Evolutionary conservation across 2,113 vertebrate genomes (phyloP).

Genomic region (Pterocles burchelli): DNA sequence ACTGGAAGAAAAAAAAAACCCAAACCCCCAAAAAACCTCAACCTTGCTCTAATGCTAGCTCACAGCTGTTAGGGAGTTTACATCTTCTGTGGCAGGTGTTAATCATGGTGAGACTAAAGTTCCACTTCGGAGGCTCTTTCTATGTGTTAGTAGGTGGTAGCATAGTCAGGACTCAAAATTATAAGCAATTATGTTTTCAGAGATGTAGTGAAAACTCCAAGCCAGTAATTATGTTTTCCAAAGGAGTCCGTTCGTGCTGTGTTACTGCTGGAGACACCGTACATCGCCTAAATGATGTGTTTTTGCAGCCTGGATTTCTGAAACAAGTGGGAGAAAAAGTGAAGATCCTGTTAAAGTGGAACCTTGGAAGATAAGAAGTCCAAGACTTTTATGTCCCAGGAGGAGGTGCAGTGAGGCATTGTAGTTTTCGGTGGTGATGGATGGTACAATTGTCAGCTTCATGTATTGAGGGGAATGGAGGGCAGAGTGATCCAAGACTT

Average conservation of each 20-base stretch:
- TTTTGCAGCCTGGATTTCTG: neutral
- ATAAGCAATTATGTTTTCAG: slow-evolving; percentile 40
- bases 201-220: slow-evolving; percentile 9
- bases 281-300: neutral
- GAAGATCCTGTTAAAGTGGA: neutral
- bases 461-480: neutral
- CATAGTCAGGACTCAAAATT: slow-evolving; percentile 20
- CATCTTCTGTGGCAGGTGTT: slow-evolving; percentile 26
- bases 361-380: neutral
- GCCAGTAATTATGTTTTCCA: slow-evolving; percentile 45
- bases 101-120: slow-evolving; percentile 24
- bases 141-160: slow-evolving; percentile 21
- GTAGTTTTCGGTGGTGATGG: neutral
- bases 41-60: neutral
- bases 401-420: neutral
- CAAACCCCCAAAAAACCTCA: neutral
- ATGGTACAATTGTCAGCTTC: neutral
- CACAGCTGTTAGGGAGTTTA: slow-evolving; percentile 13
- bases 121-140: neutral
- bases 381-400: neutral
- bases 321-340: neutral
- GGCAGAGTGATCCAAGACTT: neutral
- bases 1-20: neutral
- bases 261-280: neutral
- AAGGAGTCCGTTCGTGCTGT: neutral